These are phyloP conservation scores for Hoplodrina ambigua DNA, from an alignment of 2,888 invertebrate genomes.

Conservation along the genomic window DNA sequence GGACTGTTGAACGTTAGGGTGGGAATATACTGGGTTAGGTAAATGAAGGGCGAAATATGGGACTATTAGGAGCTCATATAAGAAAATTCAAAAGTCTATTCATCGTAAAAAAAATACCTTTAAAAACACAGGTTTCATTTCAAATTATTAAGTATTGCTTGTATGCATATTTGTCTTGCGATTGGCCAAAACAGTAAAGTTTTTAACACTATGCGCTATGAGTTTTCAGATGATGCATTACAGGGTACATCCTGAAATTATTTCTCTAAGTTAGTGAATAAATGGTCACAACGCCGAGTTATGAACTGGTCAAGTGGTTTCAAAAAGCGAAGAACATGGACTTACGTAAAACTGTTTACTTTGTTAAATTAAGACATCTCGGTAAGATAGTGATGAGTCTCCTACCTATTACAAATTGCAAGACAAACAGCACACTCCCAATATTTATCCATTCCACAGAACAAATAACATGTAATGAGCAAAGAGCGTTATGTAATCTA, in stretches of 20 bases:
- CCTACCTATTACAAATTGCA: slow-evolving; percentile 28
- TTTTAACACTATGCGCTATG: not conserved
- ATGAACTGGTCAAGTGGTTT: not conserved
- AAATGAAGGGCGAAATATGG: not conserved
- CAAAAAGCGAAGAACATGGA: not conserved
- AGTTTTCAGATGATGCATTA: not conserved
- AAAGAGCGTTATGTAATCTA: slow-evolving; percentile 31
- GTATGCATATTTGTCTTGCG: not conserved
- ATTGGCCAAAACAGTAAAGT: no score
- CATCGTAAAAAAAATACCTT: no score
- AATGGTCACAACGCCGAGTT: no score
- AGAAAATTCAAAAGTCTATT: not conserved
- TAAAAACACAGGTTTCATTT: not conserved
- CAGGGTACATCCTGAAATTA: not conserved
- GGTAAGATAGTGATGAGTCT: not conserved
- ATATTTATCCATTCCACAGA: slow-evolving; percentile 7
- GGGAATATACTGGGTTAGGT: not conserved
- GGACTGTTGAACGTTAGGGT: slow-evolving; percentile 5
- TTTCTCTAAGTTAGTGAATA: not conserved
- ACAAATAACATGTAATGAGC: slow-evolving; percentile 32
- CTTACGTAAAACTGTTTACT: not conserved
- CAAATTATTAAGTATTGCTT: not conserved
- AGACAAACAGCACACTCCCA: slow-evolving; percentile 35
- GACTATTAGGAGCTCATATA: no score
- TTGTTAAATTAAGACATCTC: slow-evolving; percentile 5